phyloP scores from a whole-genome alignment of 2,113 vertebrate species.

The Psophia crepitans region DNA sequence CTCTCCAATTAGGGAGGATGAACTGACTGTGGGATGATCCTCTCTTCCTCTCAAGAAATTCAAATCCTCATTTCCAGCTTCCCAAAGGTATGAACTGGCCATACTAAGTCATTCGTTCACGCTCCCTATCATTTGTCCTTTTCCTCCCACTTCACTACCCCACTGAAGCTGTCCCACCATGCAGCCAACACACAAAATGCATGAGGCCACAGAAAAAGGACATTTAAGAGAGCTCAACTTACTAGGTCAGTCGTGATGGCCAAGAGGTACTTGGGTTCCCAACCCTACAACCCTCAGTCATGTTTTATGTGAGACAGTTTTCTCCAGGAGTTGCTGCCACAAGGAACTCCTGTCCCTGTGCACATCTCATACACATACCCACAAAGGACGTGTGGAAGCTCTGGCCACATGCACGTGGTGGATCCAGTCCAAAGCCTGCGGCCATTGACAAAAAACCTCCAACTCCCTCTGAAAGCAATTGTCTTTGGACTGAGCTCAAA shows the following conservation, averaged over 20 bases:
- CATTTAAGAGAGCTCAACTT: background rate
- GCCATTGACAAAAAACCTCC: background rate
- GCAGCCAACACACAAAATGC: background rate
- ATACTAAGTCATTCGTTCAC: background rate
- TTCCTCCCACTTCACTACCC: background rate
- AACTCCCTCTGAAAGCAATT: background rate
- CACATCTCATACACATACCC: background rate
- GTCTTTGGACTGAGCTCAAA: background rate
- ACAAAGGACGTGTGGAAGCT: background rate
- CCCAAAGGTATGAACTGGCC: background rate
- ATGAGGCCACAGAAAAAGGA: background rate
- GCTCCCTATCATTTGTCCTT: background rate
- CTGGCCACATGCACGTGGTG: accelerated
- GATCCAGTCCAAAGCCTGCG: background rate
- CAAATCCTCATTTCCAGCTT: background rate
- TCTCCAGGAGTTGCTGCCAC: background rate
- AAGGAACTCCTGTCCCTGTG: background rate
- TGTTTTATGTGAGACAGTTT: background rate
- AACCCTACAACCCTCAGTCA: background rate
- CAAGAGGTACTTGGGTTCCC: background rate
- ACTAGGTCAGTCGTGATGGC: accelerated
- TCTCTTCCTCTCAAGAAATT: background rate
- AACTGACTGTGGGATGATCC: background rate
- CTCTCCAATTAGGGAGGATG: background rate
- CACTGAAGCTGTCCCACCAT: background rate